Evolutionary conservation across 2,888 invertebrate genomes (phyloP).

Genomic region (Catocala fraxini): DNA sequence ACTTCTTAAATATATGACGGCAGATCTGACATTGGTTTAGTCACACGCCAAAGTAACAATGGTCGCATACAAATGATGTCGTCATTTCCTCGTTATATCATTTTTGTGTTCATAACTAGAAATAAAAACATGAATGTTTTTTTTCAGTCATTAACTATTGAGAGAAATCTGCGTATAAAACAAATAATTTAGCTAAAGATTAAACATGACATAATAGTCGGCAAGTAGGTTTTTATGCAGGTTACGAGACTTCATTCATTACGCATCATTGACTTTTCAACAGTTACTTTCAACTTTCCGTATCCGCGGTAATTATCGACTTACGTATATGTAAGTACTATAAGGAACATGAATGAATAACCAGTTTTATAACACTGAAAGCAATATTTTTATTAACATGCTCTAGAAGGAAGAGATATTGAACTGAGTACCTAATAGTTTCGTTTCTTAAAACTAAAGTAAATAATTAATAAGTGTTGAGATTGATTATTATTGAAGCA

Average conservation of each 20-base stretch:
- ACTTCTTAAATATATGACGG: not conserved
- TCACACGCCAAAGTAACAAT: slow-evolving; percentile 49
- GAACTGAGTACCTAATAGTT: too few species aligned
- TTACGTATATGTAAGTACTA: slow-evolving; percentile 5
- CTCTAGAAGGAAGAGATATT: too few species aligned
- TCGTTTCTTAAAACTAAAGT: too few species aligned
- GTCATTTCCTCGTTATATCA: slow-evolving; percentile 42
- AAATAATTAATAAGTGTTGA: too few species aligned
- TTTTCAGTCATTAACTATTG: slow-evolving; percentile 9
- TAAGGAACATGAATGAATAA: slow-evolving; percentile 4
- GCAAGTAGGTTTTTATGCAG: slow-evolving; percentile 18
- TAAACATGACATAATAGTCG: slow-evolving; percentile 22
- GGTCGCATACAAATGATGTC: slow-evolving; percentile 21
- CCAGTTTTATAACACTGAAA: not conserved
- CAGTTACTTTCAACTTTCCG: slow-evolving; percentile 3
- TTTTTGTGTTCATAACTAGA: slow-evolving; percentile 13
- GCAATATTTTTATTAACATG: too few species aligned
- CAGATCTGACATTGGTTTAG: slow-evolving; percentile 37
- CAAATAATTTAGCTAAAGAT: slow-evolving; percentile 15
- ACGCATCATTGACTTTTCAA: slow-evolving; percentile 15
- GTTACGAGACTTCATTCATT: slow-evolving; percentile 17
- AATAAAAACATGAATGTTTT: not conserved
- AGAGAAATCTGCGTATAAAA: slow-evolving; percentile 12
- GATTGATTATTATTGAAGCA: too few species aligned
- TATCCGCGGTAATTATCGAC: slow-evolving; percentile 3